Evolutionary conservation across 2,797 vertebrate genomes (phyloP), one percentile per base, ranked within the genome.

Genomic region (Cynodonichthys magdalenae): DNA sequence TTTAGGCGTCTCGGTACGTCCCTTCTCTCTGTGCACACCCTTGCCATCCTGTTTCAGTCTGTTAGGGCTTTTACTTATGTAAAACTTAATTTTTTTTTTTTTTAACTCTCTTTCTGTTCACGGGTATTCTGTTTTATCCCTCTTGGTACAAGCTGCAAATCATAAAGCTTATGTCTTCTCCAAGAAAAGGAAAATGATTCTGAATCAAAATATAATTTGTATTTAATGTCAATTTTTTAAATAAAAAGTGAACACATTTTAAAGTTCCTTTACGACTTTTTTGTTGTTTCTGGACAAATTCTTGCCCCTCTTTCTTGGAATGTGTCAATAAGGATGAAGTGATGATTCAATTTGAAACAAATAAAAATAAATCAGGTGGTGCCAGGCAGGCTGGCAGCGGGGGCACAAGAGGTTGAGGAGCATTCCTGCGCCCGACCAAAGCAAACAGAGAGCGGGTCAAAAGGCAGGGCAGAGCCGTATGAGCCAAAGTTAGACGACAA

Each of bases 171-270:
- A 88, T 75, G 69, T 84, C 89, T 92, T 89, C 82, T 87, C 88
- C 75, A 52, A 89, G 78, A 88, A 39, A 92, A 87, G 63, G 66
- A 89, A 90, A 47, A 85, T 84, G 50, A 84, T 82, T 90, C 88
- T 90, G 80, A 85, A 91, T 90, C 88, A 79, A 90, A 85, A 81
- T 92, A 90, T 92, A 71, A 89, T 92, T 92, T 95, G 91, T 95
- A 94, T 94, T 95, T 94, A 94, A 94, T 92, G 90, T 94, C 89
- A 89, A 91, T 94, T 92, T 92, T 90, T 88, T 69, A 75, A 92
- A 93, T 90, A 90, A 91, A 90, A 91, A 88, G 53, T 89, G 85
- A 92, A 94, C 88, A 88, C 89, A 92, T 95, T 94, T 94, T 90
- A 92, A 90, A 12, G 67, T n/a, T 20, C 46, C 10, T 36, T n/a